A percentile compares a stretch with the other conserved stretches of the same genome.
Evolutionary conservation across 2,888 invertebrate species (phyloP).

Genomic region (Abrostola triplasia): DNA sequence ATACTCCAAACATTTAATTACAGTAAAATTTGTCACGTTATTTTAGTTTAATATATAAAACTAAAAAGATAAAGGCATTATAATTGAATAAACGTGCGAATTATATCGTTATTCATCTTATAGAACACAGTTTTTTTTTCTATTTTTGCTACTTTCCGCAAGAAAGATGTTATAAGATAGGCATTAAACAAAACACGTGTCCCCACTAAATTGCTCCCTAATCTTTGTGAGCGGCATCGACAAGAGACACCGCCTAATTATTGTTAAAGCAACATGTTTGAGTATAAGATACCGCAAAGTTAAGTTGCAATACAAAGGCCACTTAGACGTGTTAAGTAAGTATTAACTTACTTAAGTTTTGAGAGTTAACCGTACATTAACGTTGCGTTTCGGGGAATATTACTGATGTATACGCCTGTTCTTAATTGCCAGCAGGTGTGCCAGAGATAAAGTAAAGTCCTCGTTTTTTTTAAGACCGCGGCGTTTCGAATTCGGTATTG

Average conservation of each 20-base stretch:
- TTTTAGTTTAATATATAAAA: too few species aligned
- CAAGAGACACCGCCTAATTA: slow-evolving; percentile 54
- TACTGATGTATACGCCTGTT: slow-evolving; percentile 34
- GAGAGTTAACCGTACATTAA: slow-evolving; percentile 56
- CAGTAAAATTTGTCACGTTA: not conserved
- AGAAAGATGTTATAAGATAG: slow-evolving; percentile 1
- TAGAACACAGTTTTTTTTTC: not conserved
- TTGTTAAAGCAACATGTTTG: slow-evolving; percentile 57
- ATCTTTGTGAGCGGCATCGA: slow-evolving; percentile 50
- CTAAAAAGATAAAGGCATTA: too few species aligned
- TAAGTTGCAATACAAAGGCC: slow-evolving; percentile 51
- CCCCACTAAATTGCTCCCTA: slow-evolving; percentile 14
- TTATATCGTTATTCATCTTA: not conserved
- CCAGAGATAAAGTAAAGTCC: slow-evolving; percentile 23
- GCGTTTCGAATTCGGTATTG: not conserved
- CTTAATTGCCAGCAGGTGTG: slow-evolving; percentile 54
- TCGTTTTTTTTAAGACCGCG: slow-evolving; percentile 23
- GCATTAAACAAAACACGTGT: slow-evolving; percentile 3
- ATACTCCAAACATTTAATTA: not conserved
- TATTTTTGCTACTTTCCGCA: not conserved
- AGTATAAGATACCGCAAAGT: slow-evolving; percentile 59
- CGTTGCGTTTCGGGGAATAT: slow-evolving; percentile 43
- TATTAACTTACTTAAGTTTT: slow-evolving; percentile 51
- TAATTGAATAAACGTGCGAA: too few species aligned
- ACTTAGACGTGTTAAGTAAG: slow-evolving; percentile 61